Evolutionary conservation across 2,113 vertebrate genomes (phyloP).

Genomic region (Aspiorhynchus laticeps): DNA sequence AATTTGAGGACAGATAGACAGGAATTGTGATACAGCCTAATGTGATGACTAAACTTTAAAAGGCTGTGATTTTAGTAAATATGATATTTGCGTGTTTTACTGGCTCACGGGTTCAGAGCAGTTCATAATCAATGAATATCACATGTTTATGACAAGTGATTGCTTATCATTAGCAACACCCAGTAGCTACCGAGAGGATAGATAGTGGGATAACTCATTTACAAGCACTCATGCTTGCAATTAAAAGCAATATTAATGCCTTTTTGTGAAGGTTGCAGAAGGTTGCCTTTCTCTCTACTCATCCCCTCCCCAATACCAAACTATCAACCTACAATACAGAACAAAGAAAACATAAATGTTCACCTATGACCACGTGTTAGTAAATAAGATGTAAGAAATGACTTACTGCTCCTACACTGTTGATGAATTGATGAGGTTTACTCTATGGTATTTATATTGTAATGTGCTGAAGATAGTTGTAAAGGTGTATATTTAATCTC

Average conservation of each 20-base stretch:
- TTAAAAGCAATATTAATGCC: neutral
- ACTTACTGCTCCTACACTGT: neutral
- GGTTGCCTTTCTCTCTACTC: neutral
- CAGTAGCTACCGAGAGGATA: neutral
- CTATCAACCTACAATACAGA: neutral
- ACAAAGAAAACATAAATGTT: neutral
- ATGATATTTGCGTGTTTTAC: neutral
- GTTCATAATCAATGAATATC: neutral
- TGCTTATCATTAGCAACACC: neutral
- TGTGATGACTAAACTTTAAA: neutral
- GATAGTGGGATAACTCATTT: neutral
- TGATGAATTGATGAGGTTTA: neutral
- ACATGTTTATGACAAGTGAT: neutral
- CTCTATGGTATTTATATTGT: neutral
- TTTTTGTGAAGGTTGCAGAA: no score
- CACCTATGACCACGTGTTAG: neutral
- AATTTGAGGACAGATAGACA: neutral
- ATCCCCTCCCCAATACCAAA: neutral
- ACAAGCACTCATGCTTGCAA: neutral
- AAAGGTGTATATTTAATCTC: neutral
- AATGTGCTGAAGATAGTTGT: neutral
- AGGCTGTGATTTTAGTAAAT: neutral
- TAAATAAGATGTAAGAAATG: neutral
- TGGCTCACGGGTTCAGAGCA: neutral
- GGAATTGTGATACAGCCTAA: neutral